A percentile compares a stretch with the other conserved stretches of the same genome.
Conservation (phyloP, 2,113 vertebrate genomes). For the Anhinga anhinga region DNA sequence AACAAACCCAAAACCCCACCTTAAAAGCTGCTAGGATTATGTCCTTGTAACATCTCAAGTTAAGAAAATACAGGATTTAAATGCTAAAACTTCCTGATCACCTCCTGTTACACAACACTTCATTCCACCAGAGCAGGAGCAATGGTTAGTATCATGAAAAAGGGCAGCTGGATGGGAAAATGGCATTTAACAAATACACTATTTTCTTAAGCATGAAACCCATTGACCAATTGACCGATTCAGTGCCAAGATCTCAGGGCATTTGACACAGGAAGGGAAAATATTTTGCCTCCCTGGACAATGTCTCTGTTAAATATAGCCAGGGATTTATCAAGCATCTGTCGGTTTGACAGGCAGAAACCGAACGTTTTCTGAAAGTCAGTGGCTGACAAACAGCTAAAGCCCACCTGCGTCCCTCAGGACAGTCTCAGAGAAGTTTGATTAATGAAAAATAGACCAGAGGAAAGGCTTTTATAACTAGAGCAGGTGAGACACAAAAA, state of each 20-base stretch:
- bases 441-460: background rate
- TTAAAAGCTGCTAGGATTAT: background rate
- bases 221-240: accelerated
- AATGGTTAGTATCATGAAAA: background rate
- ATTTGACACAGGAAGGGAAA: background rate
- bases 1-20: background rate
- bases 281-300: background rate
- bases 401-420: background rate
- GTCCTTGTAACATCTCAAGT: accelerated
- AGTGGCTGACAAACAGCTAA: background rate
- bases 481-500: background rate
- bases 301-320: background rate
- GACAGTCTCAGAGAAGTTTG: background rate
- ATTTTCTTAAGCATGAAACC: background rate
- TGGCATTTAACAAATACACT: background rate
- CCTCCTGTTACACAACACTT: background rate
- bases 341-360: background rate
- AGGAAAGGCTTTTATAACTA: background rate
- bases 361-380: background rate
- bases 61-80: background rate
- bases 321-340: background rate
- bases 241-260: background rate
- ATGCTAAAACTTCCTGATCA: background rate
- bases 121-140: background rate
- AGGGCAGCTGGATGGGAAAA: background rate